Conservation (phyloP, 2,797 vertebrate genomes). For the Sternarchorhynchus goeldii region DNA sequence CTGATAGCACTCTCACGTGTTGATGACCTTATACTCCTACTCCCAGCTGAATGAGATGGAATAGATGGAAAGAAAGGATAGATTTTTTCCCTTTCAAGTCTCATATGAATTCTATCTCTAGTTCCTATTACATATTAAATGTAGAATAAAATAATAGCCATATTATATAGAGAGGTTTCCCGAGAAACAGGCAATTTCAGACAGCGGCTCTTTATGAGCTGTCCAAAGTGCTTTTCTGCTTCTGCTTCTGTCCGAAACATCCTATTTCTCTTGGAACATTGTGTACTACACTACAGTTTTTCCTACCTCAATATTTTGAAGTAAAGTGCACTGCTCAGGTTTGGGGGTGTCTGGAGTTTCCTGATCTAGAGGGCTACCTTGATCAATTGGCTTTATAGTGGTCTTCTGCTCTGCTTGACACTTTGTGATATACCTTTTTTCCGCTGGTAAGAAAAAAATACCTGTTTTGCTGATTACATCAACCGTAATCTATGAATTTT, state of each 20-base stretch:
- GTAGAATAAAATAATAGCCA: too few relatives aligned
- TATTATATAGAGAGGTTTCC: too few relatives aligned
- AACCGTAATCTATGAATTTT: slow-evolving; percentile 3
- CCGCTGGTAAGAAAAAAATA: slow-evolving; percentile 13
- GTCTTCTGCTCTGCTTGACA: neutral
- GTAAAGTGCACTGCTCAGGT: slow-evolving; percentile 1
- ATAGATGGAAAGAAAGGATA: slow-evolving; percentile 63
- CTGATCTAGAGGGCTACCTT: slow-evolving; percentile 13
- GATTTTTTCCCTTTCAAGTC: slow-evolving; percentile 63
- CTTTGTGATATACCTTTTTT: slow-evolving; percentile 24
- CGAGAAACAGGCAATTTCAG: too few relatives aligned
- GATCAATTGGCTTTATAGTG: neutral
- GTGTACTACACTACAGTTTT: neutral
- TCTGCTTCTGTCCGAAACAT: too few relatives aligned
- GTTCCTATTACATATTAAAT: slow-evolving; percentile 27
- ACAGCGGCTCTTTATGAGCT: too few relatives aligned
- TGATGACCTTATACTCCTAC: slow-evolving; percentile 60
- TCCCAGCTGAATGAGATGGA: slow-evolving; percentile 74
- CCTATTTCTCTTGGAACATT: slow-evolving; percentile 9
- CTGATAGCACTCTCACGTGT: slow-evolving; percentile 39
- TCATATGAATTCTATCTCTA: slow-evolving; percentile 28
- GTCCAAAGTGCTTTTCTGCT: too few relatives aligned
- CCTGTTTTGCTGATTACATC: slow-evolving; percentile 1
- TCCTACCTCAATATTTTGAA: too few relatives aligned
- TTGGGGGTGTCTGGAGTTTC: slow-evolving; percentile 27